Conservation (phyloP, 2,113 vertebrate genomes). For the Channa argus region DNA sequence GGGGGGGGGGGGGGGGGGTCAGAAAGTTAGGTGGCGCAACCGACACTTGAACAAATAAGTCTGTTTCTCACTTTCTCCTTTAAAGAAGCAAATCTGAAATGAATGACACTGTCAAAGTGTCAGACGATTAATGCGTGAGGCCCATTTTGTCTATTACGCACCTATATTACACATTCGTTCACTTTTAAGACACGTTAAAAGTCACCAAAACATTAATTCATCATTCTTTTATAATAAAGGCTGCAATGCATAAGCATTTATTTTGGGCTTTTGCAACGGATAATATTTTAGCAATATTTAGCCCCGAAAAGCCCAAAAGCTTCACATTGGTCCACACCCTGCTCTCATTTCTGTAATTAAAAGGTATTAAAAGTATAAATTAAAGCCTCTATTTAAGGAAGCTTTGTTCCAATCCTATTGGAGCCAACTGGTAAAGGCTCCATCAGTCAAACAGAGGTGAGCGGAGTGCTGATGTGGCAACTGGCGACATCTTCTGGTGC, state of each 20-base stretch:
- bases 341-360: neutral
- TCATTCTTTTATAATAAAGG: too few relatives aligned
- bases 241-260: neutral
- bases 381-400: conserved; percentile 26
- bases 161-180: too few relatives aligned
- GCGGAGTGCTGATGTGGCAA: neutral
- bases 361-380: conserved; percentile 6
- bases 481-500: conserved; percentile 59
- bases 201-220: too few relatives aligned
- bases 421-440: conserved; percentile 34
- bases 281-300: too few relatives aligned
- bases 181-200: too few relatives aligned
- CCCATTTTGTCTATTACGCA: too few relatives aligned
- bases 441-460: conserved; percentile 16
- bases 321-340: neutral
- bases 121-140: too few relatives aligned
- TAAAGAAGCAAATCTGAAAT: too few relatives aligned
- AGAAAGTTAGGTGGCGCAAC: conserved; percentile 51
- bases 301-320: neutral
- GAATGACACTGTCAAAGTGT: too few relatives aligned
- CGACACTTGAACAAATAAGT: neutral
- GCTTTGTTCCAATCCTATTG: conserved; percentile 28
- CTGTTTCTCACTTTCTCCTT: neutral
- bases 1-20: conserved; percentile 60
- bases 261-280: neutral